Percentiles rank a stretch among this genome's conserved stretches.
phyloP scores from a whole-genome alignment of 2,888 invertebrate genomes.

The Molanna angustata region DNA sequence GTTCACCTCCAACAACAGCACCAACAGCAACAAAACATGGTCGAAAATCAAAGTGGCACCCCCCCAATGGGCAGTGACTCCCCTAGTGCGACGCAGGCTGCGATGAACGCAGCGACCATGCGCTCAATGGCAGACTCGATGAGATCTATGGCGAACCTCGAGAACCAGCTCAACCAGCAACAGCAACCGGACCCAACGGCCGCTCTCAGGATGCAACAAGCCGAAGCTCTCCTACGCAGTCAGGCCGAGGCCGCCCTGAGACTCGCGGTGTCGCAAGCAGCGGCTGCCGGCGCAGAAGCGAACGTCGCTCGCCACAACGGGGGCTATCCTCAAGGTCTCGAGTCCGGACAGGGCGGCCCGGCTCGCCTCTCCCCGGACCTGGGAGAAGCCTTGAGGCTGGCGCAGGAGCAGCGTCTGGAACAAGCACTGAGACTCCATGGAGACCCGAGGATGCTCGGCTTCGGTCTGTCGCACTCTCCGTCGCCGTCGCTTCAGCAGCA shows the following conservation, averaged over 20 bases:
- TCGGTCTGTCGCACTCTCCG: constrained; percentile 57
- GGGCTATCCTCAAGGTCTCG: constrained; percentile 47
- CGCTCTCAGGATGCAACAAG: constrained; percentile 70
- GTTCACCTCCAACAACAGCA: constrained; percentile 36
- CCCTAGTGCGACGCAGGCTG: constrained; percentile 51
- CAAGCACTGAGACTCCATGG: constrained; percentile 79
- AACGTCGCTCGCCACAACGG: constrained; percentile 47
- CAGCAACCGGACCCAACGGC: constrained; percentile 42
- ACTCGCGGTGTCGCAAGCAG: constrained; percentile 74
- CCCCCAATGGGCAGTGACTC: constrained; percentile 47
- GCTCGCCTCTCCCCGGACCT: constrained; percentile 68
- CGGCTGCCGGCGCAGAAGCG: constrained; percentile 53
- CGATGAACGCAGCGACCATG: constrained; percentile 56
- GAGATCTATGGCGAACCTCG: constrained; percentile 50
- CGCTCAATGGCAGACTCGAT: constrained; percentile 56
- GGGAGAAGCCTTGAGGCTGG: constrained; percentile 66
- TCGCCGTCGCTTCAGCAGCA: constrained; percentile 48
- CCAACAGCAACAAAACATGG: constrained; percentile 33
- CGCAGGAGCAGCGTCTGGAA: constrained; percentile 77
- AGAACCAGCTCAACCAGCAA: constrained; percentile 38
- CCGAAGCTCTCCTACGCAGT: constrained; percentile 76
- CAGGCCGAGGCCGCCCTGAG: constrained; percentile 84
- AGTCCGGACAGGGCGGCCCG: constrained; percentile 41
- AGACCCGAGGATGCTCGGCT: constrained; percentile 76
- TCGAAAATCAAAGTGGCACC: constrained; percentile 37